These are phyloP conservation scores for Nannoperca obscura DNA, from an alignment of 2,797 vertebrate species.

Conservation along the genomic window DNA sequence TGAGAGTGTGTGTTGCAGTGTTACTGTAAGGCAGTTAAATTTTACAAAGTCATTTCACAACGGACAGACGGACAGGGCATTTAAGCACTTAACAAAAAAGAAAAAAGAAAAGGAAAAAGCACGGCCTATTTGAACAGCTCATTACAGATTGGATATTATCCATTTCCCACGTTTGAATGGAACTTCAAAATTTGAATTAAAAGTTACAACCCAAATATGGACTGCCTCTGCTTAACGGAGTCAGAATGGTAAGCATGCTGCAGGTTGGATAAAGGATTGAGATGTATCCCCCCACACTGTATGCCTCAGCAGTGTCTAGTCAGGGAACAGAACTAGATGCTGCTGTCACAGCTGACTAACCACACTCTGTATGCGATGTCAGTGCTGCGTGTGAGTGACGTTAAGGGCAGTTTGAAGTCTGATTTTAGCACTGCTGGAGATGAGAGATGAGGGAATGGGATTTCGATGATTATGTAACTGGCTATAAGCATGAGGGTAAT, in stretches of 20 bases:
- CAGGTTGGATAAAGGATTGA: constrained; percentile 5
- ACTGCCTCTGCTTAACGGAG: too few species aligned
- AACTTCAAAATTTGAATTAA: too few species aligned
- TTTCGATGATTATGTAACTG: constrained; percentile 46
- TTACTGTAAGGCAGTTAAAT: neutral
- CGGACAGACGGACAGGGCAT: neutral
- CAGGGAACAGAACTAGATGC: constrained; percentile 2
- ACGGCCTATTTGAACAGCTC: too few species aligned
- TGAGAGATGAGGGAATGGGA: constrained; percentile 12
- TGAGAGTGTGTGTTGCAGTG: neutral
- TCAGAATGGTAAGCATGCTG: too few species aligned
- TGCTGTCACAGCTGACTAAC: constrained; percentile 14
- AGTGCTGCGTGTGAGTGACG: constrained; percentile 29
- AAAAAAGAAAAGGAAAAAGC: too few species aligned
- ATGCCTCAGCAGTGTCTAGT: constrained; percentile 21
- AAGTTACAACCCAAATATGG: too few species aligned
- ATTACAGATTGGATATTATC: too few species aligned
- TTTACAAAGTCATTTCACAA: neutral
- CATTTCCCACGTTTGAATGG: too few species aligned
- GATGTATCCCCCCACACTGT: neutral
- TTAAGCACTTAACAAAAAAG: too few species aligned
- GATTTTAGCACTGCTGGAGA: constrained; percentile 28
- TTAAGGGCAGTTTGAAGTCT: constrained; percentile 35
- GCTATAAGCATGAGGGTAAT: constrained; percentile 6
- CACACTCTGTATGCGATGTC: constrained; percentile 5